Conservation (phyloP, 2,797 vertebrate genomes). For the Poeciliopsis presidionis region DNA sequence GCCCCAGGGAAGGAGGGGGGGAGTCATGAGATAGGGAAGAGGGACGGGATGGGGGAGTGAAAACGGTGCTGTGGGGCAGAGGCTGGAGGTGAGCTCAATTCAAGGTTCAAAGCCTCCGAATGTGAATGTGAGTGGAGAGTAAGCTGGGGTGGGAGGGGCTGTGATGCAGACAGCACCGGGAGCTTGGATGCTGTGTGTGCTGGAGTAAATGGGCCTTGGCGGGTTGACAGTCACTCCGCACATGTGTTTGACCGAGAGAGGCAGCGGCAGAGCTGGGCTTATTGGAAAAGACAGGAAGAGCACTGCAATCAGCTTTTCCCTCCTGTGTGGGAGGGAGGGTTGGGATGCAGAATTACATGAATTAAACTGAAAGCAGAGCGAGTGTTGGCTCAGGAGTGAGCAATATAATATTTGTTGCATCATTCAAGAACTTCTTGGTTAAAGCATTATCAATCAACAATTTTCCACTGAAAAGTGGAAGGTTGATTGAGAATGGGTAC, state of each 20-base stretch:
- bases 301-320: conserved; percentile 69
- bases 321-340: conserved; percentile 58
- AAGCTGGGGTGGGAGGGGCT: conserved; percentile 47
- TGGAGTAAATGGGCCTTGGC: conserved; percentile 58
- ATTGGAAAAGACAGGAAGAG: conserved; percentile 69
- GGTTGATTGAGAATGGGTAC: not conserved
- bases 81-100: conserved; percentile 68
- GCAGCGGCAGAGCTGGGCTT: conserved; percentile 62
- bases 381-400: conserved; percentile 25
- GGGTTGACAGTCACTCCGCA: conserved; percentile 71
- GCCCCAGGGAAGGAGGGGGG: conserved; percentile 46
- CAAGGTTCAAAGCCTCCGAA: conserved; percentile 69
- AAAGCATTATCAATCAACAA: conserved; percentile 12
- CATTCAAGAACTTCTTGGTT: conserved; percentile 21
- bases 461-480: conserved; percentile 5
- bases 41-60: conserved; percentile 36
- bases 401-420: conserved; percentile 18
- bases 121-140: conserved; percentile 50
- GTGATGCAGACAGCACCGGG: conserved; percentile 48
- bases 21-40: conserved; percentile 51
- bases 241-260: conserved; percentile 64
- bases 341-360: conserved; percentile 59
- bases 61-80: conserved; percentile 48
- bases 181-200: conserved; percentile 48
- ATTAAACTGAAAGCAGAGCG: conserved; percentile 47